Evolutionary conservation across 2,888 invertebrate genomes (phyloP).

Genomic region (Drosophila histrio): DNA sequence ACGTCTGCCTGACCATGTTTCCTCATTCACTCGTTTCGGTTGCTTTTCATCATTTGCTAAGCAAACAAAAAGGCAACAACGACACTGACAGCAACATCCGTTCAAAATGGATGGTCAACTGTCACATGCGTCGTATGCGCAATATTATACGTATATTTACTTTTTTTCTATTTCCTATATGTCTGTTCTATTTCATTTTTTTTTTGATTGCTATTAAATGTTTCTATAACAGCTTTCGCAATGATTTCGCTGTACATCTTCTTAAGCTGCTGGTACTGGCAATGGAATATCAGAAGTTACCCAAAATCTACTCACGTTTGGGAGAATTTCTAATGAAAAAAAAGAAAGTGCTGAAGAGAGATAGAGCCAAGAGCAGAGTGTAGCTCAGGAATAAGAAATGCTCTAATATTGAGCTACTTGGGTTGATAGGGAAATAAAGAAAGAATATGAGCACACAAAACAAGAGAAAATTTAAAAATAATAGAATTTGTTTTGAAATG

Average conservation of each 20-base stretch:
- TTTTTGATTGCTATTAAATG: background rate
- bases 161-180: background rate
- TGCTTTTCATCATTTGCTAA: conserved; percentile 50
- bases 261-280: background rate
- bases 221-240: background rate
- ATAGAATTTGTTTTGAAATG: too few species aligned
- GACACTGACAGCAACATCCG: conserved; percentile 4
- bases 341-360: background rate
- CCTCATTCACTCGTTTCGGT: background rate
- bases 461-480: background rate
- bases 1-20: background rate
- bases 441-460: background rate
- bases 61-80: conserved; percentile 34
- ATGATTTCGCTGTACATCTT: background rate
- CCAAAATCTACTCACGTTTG: background rate
- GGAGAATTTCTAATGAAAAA: background rate
- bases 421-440: background rate
- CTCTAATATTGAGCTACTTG: background rate
- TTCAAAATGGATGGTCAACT: conserved; percentile 25
- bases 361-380: background rate
- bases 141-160: conserved; percentile 10
- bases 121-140: conserved; percentile 46
- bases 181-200: background rate
- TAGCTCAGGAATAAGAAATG: background rate
- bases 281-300: background rate